Percentiles rank a stretch among this genome's conserved stretches.
These are phyloP conservation scores for Himalopsyche anomala DNA, from an alignment of 2,888 invertebrate genomes.

Conservation along the genomic window DNA sequence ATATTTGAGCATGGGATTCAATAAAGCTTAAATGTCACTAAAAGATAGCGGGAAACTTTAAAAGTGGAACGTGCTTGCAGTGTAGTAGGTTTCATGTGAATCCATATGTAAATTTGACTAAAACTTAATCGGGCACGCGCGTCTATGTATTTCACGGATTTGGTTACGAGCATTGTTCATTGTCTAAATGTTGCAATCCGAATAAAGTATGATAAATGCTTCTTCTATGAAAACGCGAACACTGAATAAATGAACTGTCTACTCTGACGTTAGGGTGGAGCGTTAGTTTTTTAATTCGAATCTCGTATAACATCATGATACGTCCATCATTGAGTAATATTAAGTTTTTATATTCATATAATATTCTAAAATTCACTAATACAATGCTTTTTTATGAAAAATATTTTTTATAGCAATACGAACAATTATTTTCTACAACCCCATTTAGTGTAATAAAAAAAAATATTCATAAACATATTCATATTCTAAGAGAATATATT, in stretches of 20 bases:
- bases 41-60: constrained; percentile 43
- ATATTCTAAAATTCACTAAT: no score
- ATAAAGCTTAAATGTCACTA: constrained; percentile 52
- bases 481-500: no score
- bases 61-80: constrained; percentile 48
- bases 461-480: no score
- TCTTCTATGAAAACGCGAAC: constrained; percentile 36
- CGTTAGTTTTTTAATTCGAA: neutral
- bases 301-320: no score
- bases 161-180: constrained; percentile 33
- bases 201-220: constrained; percentile 46
- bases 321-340: no score
- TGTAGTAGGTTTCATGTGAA: constrained; percentile 2
- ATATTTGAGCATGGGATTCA: constrained; percentile 54
- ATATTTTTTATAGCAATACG: no score
- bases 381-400: no score
- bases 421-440: no score
- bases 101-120: constrained; percentile 55
- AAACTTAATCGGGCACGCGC: constrained; percentile 54
- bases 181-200: constrained; percentile 40
- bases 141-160: constrained; percentile 43
- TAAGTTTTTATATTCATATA: no score
- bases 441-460: no score
- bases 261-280: constrained; percentile 29
- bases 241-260: constrained; percentile 35